Percentiles rank a stretch among this genome's conserved stretches.
phyloP scores from a whole-genome alignment of 2,888 invertebrate species.

The Emmelina monodactyla region DNA sequence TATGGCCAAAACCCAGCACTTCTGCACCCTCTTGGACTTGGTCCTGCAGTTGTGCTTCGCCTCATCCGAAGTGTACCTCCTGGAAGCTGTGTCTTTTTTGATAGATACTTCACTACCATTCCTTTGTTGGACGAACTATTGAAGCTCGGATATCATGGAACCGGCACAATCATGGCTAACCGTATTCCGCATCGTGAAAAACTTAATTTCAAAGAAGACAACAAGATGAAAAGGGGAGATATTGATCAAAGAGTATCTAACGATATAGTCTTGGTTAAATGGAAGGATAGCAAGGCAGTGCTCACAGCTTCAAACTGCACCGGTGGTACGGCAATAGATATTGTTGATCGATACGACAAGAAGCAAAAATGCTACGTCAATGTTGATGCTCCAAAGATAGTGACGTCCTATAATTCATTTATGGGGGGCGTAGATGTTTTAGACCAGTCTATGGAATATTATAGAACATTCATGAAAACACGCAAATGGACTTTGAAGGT shows the following conservation, averaged over 20 bases:
- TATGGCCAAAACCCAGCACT: conserved; percentile 5
- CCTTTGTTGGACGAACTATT: conserved; percentile 14
- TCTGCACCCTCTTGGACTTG: conserved; percentile 10
- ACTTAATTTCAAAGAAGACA: conserved; percentile 14
- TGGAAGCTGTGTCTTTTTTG: conserved; percentile 16
- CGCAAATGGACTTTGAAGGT: conserved; percentile 24
- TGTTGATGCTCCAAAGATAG: conserved; percentile 14
- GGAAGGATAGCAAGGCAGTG: conserved; percentile 17
- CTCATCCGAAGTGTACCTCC: conserved; percentile 11
- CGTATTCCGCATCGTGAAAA: conserved; percentile 7
- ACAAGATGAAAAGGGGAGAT: conserved; percentile 13
- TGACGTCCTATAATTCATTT: conserved; percentile 15
- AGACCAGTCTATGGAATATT: conserved; percentile 19
- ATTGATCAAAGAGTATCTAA: conserved; percentile 10
- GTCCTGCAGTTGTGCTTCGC: conserved; percentile 14
- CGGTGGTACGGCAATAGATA: conserved; percentile 7
- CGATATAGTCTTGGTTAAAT: conserved; percentile 11
- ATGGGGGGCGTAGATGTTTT: conserved; percentile 17
- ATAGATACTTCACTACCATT: conserved; percentile 14
- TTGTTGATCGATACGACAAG: conserved; percentile 18
- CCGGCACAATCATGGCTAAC: conserved; percentile 12
- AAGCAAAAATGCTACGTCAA: conserved; percentile 12
- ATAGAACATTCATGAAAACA: conserved; percentile 22
- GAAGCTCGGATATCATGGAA: conserved; percentile 9
- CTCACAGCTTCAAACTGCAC: conserved; percentile 16